Conservation (phyloP, 2,113 vertebrate species). For the Physeter macrocephalus region DNA sequence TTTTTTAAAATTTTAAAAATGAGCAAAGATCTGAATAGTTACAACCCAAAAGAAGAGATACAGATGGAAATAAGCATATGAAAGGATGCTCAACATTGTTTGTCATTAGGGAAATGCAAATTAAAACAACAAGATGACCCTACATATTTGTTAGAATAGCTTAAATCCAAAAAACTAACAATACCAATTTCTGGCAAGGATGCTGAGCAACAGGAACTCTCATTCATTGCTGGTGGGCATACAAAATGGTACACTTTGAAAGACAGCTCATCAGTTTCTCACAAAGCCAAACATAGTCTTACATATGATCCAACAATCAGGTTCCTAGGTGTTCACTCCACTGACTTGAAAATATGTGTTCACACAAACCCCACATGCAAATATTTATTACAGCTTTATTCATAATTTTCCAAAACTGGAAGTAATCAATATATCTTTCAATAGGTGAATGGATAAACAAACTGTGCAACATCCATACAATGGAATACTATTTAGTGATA, state of each 20-base stretch:
- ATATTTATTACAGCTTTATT: neutral
- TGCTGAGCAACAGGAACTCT: neutral
- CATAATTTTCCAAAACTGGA: neutral
- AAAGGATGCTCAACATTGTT: neutral
- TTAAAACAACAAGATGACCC: neutral
- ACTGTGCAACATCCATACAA: neutral
- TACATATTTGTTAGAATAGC: neutral
- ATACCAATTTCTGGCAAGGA: neutral
- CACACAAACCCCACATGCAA: neutral
- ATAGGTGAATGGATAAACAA: neutral
- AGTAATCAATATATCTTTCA: neutral
- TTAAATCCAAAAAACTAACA: neutral
- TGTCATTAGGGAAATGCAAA: neutral
- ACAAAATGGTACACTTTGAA: neutral
- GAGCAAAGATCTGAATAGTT: too few relatives aligned
- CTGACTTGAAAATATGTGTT: neutral
- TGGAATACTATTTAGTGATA: neutral
- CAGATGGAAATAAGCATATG: neutral
- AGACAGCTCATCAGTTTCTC: neutral
- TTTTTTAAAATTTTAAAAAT: too few relatives aligned
- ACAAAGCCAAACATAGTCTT: neutral
- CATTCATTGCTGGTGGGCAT: neutral
- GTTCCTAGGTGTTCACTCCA: neutral
- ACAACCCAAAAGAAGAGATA: too few relatives aligned
- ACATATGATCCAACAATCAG: neutral